Percentiles rank a stretch among this genome's conserved stretches.
phyloP scores from a whole-genome alignment of 2,797 vertebrate genomes.

The Galaxias olidus region DNA sequence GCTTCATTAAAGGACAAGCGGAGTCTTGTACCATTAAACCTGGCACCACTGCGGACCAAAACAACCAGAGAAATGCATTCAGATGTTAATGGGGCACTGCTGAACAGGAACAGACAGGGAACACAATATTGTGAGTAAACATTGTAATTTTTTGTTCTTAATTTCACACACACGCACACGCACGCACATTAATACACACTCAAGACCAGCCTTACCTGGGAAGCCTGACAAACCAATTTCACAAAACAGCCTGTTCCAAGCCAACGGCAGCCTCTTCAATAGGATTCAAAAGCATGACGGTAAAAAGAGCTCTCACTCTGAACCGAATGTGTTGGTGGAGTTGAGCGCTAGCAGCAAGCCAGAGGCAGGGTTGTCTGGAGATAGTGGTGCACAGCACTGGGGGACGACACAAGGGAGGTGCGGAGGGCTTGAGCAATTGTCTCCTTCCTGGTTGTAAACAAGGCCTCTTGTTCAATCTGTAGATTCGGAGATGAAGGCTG shows the following conservation, averaged over 20 bases:
- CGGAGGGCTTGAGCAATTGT: constrained; percentile 1
- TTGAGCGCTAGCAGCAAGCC: constrained; percentile 3
- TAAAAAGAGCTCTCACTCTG: constrained; percentile 1
- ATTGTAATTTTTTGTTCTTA: background rate
- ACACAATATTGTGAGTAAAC: constrained; percentile 1
- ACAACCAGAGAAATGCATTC: constrained; percentile 29
- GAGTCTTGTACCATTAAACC: constrained; percentile 9
- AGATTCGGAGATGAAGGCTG: constrained; percentile 6
- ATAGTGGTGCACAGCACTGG: background rate
- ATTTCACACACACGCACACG: constrained; percentile 2
- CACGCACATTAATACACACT: constrained; percentile 8
- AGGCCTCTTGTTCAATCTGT: constrained; percentile 10
- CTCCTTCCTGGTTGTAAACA: constrained; percentile 21
- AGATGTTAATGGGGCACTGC: constrained; percentile 31
- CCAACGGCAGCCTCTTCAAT: background rate
- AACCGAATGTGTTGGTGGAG: background rate
- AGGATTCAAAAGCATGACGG: background rate
- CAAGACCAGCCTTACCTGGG: constrained; percentile 3
- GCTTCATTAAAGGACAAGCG: constrained; percentile 7
- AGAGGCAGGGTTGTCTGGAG: background rate
- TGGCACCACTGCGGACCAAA: constrained; percentile 17
- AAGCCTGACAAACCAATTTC: constrained; percentile 15
- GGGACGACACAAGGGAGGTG: background rate
- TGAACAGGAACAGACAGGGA: constrained; percentile 18
- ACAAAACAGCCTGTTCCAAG: constrained; percentile 5